Conservation (phyloP, 35 echinoderm and acorn worm genomes). For the Apostichopus parvimensis region DNA sequence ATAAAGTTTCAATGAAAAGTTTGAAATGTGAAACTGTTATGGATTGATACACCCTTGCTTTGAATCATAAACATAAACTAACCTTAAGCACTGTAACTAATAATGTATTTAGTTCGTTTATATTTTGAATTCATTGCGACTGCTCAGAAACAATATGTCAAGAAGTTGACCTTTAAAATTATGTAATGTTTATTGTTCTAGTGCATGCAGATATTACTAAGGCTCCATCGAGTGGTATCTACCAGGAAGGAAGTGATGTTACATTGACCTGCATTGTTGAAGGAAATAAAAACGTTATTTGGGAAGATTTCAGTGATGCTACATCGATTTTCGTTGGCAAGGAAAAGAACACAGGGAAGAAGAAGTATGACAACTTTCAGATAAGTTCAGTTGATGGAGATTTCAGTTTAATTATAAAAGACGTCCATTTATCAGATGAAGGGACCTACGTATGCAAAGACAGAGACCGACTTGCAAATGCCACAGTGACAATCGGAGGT, state of each 20-base stretch:
- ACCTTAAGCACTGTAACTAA: too few relatives aligned
- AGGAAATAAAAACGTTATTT: background rate
- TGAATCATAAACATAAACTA: too few relatives aligned
- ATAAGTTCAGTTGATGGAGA: conserved; percentile 1
- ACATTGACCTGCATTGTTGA: background rate
- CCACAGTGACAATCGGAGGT: background rate
- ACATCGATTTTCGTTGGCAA: conserved; percentile 5
- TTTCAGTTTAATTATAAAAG: background rate
- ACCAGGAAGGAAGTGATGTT: background rate
- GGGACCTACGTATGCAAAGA: background rate
- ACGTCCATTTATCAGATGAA: background rate
- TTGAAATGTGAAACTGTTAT: too few relatives aligned
- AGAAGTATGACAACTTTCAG: conserved; percentile 5
- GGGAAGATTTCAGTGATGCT: background rate
- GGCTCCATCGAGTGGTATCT: background rate
- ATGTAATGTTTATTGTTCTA: too few relatives aligned
- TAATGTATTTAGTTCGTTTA: too few relatives aligned
- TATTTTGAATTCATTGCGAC: too few relatives aligned
- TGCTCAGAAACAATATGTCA: too few relatives aligned
- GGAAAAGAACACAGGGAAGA: conserved; percentile 1
- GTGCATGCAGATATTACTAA: too few relatives aligned
- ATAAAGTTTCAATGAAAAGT: too few relatives aligned
- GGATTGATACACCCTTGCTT: too few relatives aligned
- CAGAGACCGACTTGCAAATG: background rate
- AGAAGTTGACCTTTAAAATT: too few relatives aligned